phyloP scores from a whole-genome alignment of 2,797 vertebrate genomes.

The Sternarchorhynchus goeldii region DNA sequence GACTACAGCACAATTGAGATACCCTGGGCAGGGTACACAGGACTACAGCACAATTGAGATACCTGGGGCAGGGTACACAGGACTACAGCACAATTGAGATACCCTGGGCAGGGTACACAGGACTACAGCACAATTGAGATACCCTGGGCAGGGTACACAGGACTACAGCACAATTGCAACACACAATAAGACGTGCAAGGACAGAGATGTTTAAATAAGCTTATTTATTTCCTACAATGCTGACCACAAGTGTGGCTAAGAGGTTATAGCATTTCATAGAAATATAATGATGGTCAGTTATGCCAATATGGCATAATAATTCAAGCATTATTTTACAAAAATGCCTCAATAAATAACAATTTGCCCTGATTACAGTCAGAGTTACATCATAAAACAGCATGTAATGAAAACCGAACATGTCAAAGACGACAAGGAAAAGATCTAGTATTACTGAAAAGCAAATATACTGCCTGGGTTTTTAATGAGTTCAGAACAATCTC shows the following conservation, averaged over 20 bases:
- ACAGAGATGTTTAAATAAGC: slow-evolving; percentile 61
- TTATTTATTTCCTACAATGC: slow-evolving; percentile 81
- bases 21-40: no score
- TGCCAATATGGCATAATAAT: slow-evolving; percentile 88
- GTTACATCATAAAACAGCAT: slow-evolving; percentile 39
- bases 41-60: no score
- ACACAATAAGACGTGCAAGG: not conserved
- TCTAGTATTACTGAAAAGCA: slow-evolving; percentile 12
- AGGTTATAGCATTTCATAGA: slow-evolving; percentile 87
- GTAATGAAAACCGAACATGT: slow-evolving; percentile 15
- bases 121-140: no score
- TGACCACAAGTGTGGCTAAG: slow-evolving; percentile 81
- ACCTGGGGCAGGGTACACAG: no score
- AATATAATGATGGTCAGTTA: slow-evolving; percentile 78
- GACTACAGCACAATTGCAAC: not conserved
- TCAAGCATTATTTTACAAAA: slow-evolving; percentile 80
- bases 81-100: no score
- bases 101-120: no score
- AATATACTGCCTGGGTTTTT: not conserved
- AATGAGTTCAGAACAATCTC: not conserved
- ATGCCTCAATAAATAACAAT: slow-evolving; percentile 65
- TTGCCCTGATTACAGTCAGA: slow-evolving; percentile 68
- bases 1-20: no score
- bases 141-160: no score
- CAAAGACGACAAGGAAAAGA: not conserved